A percentile compares a stretch with the other conserved stretches of the same genome.
Conservation (phyloP, 1,140 invertebrate genomes). For the Brachionus calyciflorus region DNA sequence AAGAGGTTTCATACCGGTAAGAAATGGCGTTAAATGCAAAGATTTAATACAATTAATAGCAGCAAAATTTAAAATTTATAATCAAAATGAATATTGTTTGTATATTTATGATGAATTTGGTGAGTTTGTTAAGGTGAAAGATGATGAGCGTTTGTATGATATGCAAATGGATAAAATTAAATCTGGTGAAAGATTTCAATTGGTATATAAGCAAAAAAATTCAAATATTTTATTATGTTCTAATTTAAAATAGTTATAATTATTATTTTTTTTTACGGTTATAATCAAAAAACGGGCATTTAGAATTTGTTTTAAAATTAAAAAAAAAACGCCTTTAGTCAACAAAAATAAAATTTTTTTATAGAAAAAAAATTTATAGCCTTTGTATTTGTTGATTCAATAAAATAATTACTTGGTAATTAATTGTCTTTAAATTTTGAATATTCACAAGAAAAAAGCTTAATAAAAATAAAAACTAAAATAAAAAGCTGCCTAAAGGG, state of each 20-base stretch:
- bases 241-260: neutral
- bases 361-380: too few relatives aligned
- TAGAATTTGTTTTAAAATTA: too few relatives aligned
- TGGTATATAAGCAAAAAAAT: conserved; percentile 19
- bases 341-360: too few relatives aligned
- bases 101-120: neutral
- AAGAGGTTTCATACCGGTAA: neutral
- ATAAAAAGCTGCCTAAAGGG: too few relatives aligned
- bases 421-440: too few relatives aligned
- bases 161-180: neutral
- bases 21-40: conserved; percentile 2
- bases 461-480: too few relatives aligned
- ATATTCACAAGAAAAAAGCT: too few relatives aligned
- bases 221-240: conserved; percentile 29
- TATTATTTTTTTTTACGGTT: too few relatives aligned
- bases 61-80: neutral
- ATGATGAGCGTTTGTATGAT: neutral
- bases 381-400: too few relatives aligned
- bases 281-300: too few relatives aligned
- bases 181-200: neutral
- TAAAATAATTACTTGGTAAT: too few relatives aligned
- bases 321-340: too few relatives aligned
- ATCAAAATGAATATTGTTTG: neutral
- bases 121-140: neutral
- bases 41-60: neutral